These are phyloP conservation scores for Tetragonula clypearis DNA, from an alignment of 1,140 invertebrate species.

Conservation along the genomic window DNA sequence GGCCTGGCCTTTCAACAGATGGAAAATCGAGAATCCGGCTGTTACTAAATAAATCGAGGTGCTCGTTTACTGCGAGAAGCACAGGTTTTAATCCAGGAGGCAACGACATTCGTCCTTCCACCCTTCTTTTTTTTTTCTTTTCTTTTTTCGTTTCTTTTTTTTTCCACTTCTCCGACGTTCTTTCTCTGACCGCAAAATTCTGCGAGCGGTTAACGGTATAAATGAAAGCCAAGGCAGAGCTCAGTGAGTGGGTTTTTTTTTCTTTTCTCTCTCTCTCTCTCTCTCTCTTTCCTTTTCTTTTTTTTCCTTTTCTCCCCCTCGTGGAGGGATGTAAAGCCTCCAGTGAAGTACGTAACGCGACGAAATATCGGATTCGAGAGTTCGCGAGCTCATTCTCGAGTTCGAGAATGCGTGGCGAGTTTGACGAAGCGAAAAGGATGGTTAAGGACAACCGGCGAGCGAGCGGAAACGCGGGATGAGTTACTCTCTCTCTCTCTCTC, in stretches of 20 bases:
- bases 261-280: neutral
- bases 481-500: constrained; percentile 43
- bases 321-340: constrained; percentile 9
- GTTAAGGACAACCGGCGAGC: constrained; percentile 56
- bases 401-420: constrained; percentile 46
- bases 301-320: neutral
- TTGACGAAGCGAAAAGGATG: constrained; percentile 59
- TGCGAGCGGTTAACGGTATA: constrained; percentile 45
- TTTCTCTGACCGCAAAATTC: constrained; percentile 35
- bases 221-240: constrained; percentile 24
- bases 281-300: neutral
- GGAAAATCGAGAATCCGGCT: neutral
- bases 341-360: constrained; percentile 62
- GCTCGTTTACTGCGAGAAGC: neutral
- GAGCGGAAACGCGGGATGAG: constrained; percentile 48
- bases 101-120: neutral
- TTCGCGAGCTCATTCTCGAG: constrained; percentile 62
- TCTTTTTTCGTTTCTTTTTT: neutral
- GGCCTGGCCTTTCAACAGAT: neutral
- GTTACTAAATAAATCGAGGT: neutral
- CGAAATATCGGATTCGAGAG: constrained; percentile 64
- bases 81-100: neutral
- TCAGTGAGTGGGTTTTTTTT: neutral
- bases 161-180: neutral
- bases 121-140: neutral